A percentile compares a stretch with the other conserved stretches of the same genome.
phyloP scores from a whole-genome alignment of 2,113 vertebrate species.

The Nyctereutes procyonoides region DNA sequence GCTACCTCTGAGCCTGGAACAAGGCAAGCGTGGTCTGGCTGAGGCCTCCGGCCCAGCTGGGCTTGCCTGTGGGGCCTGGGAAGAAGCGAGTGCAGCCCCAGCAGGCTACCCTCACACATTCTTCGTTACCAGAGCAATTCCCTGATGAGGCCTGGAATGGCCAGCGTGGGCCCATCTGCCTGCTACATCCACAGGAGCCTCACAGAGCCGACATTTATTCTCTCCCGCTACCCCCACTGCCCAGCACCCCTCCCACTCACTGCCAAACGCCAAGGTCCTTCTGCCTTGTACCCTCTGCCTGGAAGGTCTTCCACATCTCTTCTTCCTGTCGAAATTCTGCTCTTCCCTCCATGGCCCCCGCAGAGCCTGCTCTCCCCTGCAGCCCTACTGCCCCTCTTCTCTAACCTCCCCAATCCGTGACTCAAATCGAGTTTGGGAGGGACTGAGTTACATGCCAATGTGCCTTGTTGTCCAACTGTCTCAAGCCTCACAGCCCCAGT shows the following conservation, averaged over 20 bases:
- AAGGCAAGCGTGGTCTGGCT: constrained; percentile 6
- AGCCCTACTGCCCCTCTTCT: not conserved
- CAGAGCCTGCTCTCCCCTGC: not conserved
- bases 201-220: not conserved
- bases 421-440: not conserved
- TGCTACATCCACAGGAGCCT: not conserved
- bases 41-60: not conserved
- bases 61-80: constrained; percentile 56
- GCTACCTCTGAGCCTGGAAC: constrained; percentile 10
- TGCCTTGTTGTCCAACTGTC: not conserved
- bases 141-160: constrained; percentile 58
- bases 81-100: not conserved
- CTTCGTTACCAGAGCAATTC: constrained; percentile 67
- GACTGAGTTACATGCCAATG: not conserved
- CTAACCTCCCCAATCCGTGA: not conserved
- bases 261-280: not conserved
- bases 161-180: not conserved
- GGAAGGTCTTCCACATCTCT: not conserved
- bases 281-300: not conserved
- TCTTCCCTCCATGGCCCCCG: not conserved
- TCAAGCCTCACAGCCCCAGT: not conserved
- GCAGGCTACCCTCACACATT: not conserved
- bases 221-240: not conserved
- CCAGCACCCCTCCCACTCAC: not conserved
- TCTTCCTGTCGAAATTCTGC: not conserved